phyloP scores from a whole-genome alignment of 1,140 invertebrate genomes.

The Saccostrea cuccullata region DNA sequence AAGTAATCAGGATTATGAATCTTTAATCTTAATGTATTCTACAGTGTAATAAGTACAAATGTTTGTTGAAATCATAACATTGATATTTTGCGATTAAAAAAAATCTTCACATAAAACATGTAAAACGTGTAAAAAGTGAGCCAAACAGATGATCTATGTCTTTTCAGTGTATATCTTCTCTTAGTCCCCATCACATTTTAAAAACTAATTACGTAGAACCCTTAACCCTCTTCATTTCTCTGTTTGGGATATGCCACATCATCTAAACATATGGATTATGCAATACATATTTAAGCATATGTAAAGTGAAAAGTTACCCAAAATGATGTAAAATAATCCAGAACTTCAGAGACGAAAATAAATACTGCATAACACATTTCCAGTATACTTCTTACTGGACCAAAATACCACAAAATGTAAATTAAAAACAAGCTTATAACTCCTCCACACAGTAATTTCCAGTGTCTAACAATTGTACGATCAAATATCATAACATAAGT shows the following conservation, averaged over 20 bases:
- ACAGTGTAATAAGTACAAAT: too few relatives aligned
- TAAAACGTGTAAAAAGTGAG: too few relatives aligned
- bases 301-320: constrained; percentile 72
- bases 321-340: constrained; percentile 75
- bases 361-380: constrained; percentile 64
- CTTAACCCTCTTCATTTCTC: too few relatives aligned
- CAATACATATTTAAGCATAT: neutral
- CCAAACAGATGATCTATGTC: too few relatives aligned
- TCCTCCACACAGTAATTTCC: constrained; percentile 70
- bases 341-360: constrained; percentile 69
- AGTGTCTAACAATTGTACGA: constrained; percentile 71
- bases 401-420: constrained; percentile 77
- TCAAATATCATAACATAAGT: constrained; percentile 85
- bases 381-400: constrained; percentile 72
- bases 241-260: neutral
- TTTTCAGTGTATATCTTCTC: too few relatives aligned
- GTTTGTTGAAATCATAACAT: too few relatives aligned
- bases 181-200: too few relatives aligned
- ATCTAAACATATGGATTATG: neutral
- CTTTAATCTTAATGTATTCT: too few relatives aligned
- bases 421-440: constrained; percentile 67
- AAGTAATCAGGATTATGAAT: too few relatives aligned
- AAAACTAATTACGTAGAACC: too few relatives aligned
- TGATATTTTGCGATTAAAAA: too few relatives aligned
- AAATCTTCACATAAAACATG: too few relatives aligned